Conservation (phyloP, 2,888 invertebrate species). For the Oeneis ivallda region DNA sequence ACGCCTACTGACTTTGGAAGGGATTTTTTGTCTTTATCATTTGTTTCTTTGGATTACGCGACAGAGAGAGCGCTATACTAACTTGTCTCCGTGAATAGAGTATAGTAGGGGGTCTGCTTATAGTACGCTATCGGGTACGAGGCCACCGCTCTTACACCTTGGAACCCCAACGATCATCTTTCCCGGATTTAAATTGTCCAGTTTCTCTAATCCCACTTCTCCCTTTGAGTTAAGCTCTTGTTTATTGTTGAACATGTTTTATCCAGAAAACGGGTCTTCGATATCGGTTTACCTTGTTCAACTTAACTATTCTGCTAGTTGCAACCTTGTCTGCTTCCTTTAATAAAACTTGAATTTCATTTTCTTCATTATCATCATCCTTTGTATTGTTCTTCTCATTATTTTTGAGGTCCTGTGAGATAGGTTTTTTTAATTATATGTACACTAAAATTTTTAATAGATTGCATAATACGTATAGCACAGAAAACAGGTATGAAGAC, state of each 20-base stretch:
- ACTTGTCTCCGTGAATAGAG: no score
- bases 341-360: background rate
- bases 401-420: background rate
- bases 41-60: no score
- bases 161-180: background rate
- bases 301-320: background rate
- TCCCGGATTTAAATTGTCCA: background rate
- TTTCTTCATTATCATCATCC: background rate
- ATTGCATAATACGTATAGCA: no score
- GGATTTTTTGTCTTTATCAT: no score
- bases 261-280: background rate
- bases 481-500: no score
- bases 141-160: no score
- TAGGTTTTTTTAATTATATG: background rate
- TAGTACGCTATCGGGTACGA: no score
- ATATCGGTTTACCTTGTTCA: background rate
- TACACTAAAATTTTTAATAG: no score
- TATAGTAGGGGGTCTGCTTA: no score
- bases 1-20: no score
- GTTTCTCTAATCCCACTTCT: background rate
- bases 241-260: background rate
- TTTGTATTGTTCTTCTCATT: background rate
- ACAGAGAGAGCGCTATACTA: no score
- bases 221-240: background rate
- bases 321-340: background rate